Percentiles rank a stretch among this genome's conserved stretches.
phyloP scores from a whole-genome alignment of 1,140 invertebrate genomes.

The Rhyzopertha dominica region DNA sequence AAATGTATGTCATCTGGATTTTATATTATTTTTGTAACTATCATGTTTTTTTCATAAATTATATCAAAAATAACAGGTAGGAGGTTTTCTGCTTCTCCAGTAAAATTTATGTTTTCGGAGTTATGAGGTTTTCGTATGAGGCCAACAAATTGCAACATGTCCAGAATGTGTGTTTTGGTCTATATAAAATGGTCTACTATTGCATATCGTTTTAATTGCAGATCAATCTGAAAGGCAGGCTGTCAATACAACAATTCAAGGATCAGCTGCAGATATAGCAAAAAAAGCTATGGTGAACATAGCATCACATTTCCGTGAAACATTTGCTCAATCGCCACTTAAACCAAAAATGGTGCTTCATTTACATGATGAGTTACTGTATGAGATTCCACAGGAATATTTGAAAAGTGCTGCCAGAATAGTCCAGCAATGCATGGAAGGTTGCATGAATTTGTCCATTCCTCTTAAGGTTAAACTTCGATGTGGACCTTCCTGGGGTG shows the following conservation, averaged over 20 bases:
- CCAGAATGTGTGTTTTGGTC: too few relatives aligned
- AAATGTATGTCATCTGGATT: too few relatives aligned
- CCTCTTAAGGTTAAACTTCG: conserved; percentile 83
- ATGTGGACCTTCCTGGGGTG: conserved; percentile 75
- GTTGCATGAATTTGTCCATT: conserved; percentile 64
- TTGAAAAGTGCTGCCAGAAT: conserved; percentile 58
- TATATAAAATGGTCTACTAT: too few relatives aligned
- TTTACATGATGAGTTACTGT: conserved; percentile 94
- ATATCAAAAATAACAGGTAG: too few relatives aligned
- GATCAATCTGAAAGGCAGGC: conserved; percentile 91
- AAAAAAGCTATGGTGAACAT: conserved; percentile 86
- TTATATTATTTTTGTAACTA: too few relatives aligned
- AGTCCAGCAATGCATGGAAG: conserved; percentile 77
- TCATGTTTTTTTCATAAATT: too few relatives aligned
- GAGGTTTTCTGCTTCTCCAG: too few relatives aligned
- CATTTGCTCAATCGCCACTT: conserved; percentile 39
- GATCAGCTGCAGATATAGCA: conserved; percentile 91
- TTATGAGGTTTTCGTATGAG: too few relatives aligned
- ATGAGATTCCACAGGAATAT: conserved; percentile 70
- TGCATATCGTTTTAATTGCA: conserved; percentile 42
- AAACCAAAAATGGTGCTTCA: conserved; percentile 72
- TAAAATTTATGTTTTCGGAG: too few relatives aligned
- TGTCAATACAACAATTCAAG: conserved; percentile 92
- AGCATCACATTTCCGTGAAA: conserved; percentile 51
- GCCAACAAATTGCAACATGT: too few relatives aligned